Conservation (phyloP, 2,888 invertebrate species). For the Tenthredo livida region DNA sequence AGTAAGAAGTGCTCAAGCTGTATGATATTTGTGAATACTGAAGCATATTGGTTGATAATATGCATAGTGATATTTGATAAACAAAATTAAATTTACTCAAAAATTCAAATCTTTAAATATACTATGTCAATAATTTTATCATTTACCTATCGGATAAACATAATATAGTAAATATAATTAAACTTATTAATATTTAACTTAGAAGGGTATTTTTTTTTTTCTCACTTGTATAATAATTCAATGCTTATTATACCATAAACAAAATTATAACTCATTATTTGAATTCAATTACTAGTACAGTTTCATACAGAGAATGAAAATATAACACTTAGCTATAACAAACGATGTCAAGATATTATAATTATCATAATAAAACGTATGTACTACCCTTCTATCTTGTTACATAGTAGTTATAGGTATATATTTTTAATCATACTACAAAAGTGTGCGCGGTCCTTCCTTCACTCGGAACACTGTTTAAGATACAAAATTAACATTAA, state of each 20-base stretch:
- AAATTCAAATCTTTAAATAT: neutral
- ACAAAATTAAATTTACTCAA: neutral
- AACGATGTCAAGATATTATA: neutral
- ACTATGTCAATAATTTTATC: neutral
- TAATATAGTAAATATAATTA: neutral
- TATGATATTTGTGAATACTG: constrained; percentile 12
- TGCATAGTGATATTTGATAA: constrained; percentile 37
- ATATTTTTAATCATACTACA: neutral
- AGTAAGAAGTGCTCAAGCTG: constrained; percentile 41
- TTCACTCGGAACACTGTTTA: neutral
- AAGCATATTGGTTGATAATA: constrained; percentile 7
- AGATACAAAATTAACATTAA: neutral
- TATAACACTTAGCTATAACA: neutral
- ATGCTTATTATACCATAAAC: neutral
- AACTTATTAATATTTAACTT: neutral
- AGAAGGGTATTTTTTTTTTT: constrained; percentile 8
- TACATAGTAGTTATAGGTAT: neutral
- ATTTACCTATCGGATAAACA: neutral
- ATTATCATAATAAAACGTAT: neutral
- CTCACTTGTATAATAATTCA: neutral
- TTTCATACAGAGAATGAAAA: constrained; percentile 1
- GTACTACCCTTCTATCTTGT: constrained; percentile 1
- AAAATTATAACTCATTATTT: constrained; percentile 9
- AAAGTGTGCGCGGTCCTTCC: constrained; percentile 9
- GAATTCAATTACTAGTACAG: neutral